These are phyloP conservation scores for Astreopora myriophthalma DNA, from an alignment of 64 coral and sea anemone genomes.

Conservation along the genomic window DNA sequence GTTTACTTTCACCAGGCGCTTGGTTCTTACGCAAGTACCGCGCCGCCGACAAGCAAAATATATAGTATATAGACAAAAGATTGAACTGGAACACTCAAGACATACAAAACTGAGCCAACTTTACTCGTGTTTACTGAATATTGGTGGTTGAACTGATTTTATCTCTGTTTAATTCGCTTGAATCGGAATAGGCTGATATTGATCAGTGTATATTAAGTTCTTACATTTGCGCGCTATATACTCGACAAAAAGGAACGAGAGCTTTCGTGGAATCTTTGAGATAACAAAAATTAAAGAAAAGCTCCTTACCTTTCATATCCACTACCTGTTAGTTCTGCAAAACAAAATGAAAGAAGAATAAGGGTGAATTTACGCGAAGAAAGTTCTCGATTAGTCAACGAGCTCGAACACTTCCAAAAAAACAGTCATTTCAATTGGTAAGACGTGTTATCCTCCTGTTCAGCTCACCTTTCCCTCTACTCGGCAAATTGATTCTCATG, in stretches of 20 bases:
- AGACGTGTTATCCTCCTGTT: not conserved
- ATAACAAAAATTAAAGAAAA: not conserved
- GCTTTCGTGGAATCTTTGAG: too few relatives aligned
- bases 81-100: not conserved
- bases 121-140: not conserved
- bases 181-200: not conserved
- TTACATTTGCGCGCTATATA: not conserved
- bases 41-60: slow-evolving; percentile 11
- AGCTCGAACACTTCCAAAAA: not conserved
- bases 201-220: too few relatives aligned
- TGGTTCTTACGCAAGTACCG: slow-evolving; percentile 14
- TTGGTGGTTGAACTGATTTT: not conserved
- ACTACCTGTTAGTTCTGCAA: not conserved
- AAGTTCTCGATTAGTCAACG: not conserved
- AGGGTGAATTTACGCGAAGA: not conserved
- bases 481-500: slow-evolving; percentile 29
- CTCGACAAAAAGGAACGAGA: too few relatives aligned
- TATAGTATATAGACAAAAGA: not conserved
- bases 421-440: too few relatives aligned
- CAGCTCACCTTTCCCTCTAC: slow-evolving; percentile 24
- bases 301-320: slow-evolving; percentile 39
- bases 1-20: slow-evolving; percentile 25
- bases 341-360: not conserved
- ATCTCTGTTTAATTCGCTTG: not conserved
- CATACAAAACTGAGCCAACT: not conserved